These are phyloP conservation scores for Lepidotrigona ventralis DNA, from an alignment of 1,140 invertebrate genomes.

Conservation along the genomic window DNA sequence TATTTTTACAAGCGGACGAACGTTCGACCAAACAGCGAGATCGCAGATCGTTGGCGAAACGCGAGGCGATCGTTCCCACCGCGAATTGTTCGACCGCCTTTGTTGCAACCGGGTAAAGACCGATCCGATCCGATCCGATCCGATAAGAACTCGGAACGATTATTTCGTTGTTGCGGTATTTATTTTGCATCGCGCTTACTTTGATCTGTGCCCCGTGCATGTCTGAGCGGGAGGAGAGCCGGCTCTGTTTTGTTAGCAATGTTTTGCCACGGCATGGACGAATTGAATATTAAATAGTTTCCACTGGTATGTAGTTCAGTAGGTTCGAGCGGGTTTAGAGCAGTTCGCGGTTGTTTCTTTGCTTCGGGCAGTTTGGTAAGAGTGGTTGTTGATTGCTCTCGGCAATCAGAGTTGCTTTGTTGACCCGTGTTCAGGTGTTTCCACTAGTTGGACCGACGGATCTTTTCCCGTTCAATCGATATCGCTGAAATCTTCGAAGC, in stretches of 20 bases:
- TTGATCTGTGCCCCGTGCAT: no score
- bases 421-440: no score
- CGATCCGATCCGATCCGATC: not conserved
- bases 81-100: conserved; percentile 10
- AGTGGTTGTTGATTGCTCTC: no score
- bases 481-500: no score
- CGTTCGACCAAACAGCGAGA: not conserved
- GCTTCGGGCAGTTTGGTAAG: not conserved
- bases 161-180: conserved; percentile 5
- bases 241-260: conserved; percentile 8
- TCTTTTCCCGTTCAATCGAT: not conserved
- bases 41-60: conserved; percentile 28
- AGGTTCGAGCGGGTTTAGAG: not conserved
- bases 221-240: not conserved
- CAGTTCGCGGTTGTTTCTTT: not conserved
- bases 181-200: not conserved
- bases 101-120: conserved; percentile 21
- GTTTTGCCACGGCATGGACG: not conserved
- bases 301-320: not conserved
- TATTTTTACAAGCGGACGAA: not conserved
- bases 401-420: not conserved
- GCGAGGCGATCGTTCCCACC: not conserved
- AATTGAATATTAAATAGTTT: conserved; percentile 30
- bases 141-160: not conserved
- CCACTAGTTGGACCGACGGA: not conserved